phyloP scores from a whole-genome alignment of 2,113 vertebrate species.

The Perognathus longimembris region DNA sequence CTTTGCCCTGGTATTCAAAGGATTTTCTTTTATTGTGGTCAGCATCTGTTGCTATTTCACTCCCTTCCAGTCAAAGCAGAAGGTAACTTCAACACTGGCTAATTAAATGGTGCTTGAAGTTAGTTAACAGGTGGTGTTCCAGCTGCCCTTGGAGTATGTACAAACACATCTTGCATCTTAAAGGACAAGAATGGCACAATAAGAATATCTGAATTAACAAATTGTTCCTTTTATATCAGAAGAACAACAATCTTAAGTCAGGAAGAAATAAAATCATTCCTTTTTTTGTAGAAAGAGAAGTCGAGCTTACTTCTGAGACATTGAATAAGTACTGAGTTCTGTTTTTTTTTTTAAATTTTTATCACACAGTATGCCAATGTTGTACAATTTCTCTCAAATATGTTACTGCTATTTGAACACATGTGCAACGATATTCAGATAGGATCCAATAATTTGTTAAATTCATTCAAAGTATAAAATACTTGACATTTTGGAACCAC shows the following conservation, averaged over 20 bases:
- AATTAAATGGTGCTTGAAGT: constrained; percentile 87
- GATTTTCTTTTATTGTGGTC: constrained; percentile 64
- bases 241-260: neutral
- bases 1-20: constrained; percentile 70
- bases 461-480: neutral
- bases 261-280: neutral
- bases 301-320: neutral
- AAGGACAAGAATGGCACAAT: constrained; percentile 26
- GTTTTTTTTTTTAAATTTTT: neutral
- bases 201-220: constrained; percentile 52
- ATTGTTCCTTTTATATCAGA: neutral
- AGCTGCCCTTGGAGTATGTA: constrained; percentile 83
- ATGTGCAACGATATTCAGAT: neutral
- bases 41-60: constrained; percentile 74
- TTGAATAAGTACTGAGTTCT: neutral
- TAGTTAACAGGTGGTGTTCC: constrained; percentile 91
- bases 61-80: constrained; percentile 55
- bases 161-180: constrained; percentile 69
- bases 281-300: neutral
- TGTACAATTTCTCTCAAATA: neutral
- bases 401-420: neutral
- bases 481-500: constrained; percentile 15
- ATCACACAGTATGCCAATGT: neutral
- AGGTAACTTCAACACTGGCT: constrained; percentile 76
- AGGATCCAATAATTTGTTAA: constrained; percentile 7